Conservation (phyloP, 2,888 invertebrate species). For the Tetragonisca angustula region DNA sequence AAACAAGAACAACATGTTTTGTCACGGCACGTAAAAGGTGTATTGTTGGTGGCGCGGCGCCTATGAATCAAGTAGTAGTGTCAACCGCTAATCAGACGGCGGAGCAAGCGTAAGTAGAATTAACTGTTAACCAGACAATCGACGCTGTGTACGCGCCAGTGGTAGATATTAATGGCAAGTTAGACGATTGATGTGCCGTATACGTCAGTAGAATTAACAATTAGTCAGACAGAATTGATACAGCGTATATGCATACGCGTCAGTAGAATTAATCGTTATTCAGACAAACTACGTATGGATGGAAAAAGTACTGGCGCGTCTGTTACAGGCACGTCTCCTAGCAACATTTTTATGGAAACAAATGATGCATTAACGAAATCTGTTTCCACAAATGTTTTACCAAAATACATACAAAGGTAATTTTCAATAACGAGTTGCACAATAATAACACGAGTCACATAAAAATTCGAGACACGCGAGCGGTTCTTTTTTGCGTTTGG, state of each 20-base stretch:
- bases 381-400: too few species aligned
- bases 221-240: not conserved
- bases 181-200: not conserved
- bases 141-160: not conserved
- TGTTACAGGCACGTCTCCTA: too few species aligned
- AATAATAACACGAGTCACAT: too few species aligned
- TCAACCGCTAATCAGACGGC: not conserved
- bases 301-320: too few species aligned
- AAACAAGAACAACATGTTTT: too few species aligned
- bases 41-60: not conserved
- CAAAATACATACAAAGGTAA: too few species aligned
- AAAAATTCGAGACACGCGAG: too few species aligned
- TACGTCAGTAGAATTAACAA: not conserved
- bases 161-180: not conserved
- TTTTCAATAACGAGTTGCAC: too few species aligned
- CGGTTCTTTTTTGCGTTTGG: too few species aligned
- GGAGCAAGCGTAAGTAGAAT: conserved; percentile 10
- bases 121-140: not conserved
- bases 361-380: too few species aligned
- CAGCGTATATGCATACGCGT: not conserved
- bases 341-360: too few species aligned
- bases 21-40: too few species aligned
- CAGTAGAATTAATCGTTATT: not conserved
- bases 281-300: not conserved
- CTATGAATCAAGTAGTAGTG: not conserved